Evolutionary conservation across 2,888 invertebrate genomes (phyloP), one percentile per base, ranked within the genome.

Genomic region (Linyphia triangularis): DNA sequence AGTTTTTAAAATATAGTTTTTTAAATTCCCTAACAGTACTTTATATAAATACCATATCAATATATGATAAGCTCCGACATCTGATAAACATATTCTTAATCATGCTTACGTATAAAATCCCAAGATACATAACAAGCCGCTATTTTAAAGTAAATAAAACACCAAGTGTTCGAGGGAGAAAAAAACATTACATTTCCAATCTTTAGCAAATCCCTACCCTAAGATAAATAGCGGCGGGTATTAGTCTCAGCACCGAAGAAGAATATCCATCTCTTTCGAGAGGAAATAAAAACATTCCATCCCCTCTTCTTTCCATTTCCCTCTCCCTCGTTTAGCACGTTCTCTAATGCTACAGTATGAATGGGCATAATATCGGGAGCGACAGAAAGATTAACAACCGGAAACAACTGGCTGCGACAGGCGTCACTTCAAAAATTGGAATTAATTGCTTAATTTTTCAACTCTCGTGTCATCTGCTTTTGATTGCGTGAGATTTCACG

Each of bases 391-490:
- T 85, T 85, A 70, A 85, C 77, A 69, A 73, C 77, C 28, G 69
- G 85, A 70, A 77, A 85, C 85, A 85, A 85, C 77, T 85, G 85
- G 40, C 10, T 7, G n/a, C n/a, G 85, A 85, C 85, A 85, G 85
- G 59, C 67, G 59, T 77, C 85, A 69, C 69, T 77, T 57, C 69
- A 78, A 85, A 85, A 85, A 77, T 85, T 70, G 61, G 85, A 85
- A 85, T 69, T 85, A 85, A 85, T 85, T 85, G 77, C 85, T 85
- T 85, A 85, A 85, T 85, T 78, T 78, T 85, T 85, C 85, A 77
- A 69, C 28, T 57, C 40, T 22, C 37, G 30, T 77, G 77, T 77
- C 70, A 85, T 78, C 70, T 78, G 77, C 77, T 85, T 77, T 69
- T 69, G 70, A 85, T 85, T 84, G 67, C 67, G 69, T 30, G 57